Base-by-base conservation (phyloP, 2,797 vertebrate species). In the Poecilia gillii region DNA sequence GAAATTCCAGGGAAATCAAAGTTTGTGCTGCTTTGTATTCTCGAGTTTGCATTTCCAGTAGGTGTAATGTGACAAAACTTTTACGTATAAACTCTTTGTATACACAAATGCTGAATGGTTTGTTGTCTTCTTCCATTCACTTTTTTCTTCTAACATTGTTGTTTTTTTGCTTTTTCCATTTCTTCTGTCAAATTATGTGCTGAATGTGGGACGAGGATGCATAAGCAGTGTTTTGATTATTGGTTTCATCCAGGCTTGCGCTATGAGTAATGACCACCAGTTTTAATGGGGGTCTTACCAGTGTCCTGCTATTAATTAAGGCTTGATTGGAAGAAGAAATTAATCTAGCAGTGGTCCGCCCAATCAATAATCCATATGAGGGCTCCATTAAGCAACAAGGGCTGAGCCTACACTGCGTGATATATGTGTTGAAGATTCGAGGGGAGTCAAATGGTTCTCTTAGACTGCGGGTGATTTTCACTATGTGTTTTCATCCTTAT, bases 291-390 rank as follows among this genome's bases (percentile, higher is more conserved):
- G 92, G 92, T 89, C 92, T 94, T 85, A 91, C 84, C 82, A 91
- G 88, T 93, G 91, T 93, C 92, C 93, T 92, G 90, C 91, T 93
- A 95, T 95, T 96, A 96, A 96, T 95, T 95, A 95, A 95, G 94
- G 88, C 94, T 94, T 95, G 93, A 96, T 95, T 96, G 93, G 93
- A 94, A 95, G 93, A 96, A 96, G 96, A 95, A 96, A 95, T 96
- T 95, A 95, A 95, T 95, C 94, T 94, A 89, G 90, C 91, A 84
- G 93, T 85, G 92, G 93, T 90, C 86, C 57, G 84, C 89, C 91
- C 76, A 92, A 96, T 96, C 95, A 95, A 96, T 96, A 95, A 94
- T 90, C 89, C 92, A 94, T 94, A 93, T 94, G 92, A 94, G 90
- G 90, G 92, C 92, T 95, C 93, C 91, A 95, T 96, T 95, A 94